These are phyloP conservation scores for Chaetodon trifasciatus DNA, from an alignment of 2,797 vertebrate genomes.

Conservation along the genomic window DNA sequence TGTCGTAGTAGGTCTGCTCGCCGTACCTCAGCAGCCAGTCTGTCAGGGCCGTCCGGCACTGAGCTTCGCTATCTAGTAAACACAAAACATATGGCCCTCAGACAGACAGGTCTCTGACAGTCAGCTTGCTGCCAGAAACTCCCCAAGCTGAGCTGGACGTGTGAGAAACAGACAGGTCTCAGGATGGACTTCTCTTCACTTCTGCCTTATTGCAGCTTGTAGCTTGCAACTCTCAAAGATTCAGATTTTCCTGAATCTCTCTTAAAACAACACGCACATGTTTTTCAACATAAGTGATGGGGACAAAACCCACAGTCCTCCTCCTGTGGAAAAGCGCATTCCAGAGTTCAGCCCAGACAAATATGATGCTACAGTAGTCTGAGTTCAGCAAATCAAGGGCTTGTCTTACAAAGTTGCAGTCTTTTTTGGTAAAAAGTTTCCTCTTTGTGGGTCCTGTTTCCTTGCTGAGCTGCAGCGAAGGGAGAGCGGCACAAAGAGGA, in stretches of 20 bases:
- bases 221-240: conserved; percentile 2
- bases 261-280: background rate
- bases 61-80: conserved; percentile 67
- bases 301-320: background rate
- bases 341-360: background rate
- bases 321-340: background rate
- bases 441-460: background rate
- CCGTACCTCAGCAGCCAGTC: conserved; percentile 84
- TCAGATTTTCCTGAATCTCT: background rate
- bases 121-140: conserved; percentile 33
- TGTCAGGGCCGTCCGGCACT: conserved; percentile 82
- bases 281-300: background rate
- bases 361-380: background rate
- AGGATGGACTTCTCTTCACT: conserved; percentile 8
- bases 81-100: conserved; percentile 64
- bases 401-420: background rate
- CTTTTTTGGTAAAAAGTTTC: background rate
- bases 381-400: background rate
- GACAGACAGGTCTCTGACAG: conserved; percentile 54
- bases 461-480: background rate
- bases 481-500: background rate
- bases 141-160: conserved; percentile 37
- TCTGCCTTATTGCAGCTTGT: conserved; percentile 19
- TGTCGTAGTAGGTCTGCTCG: conserved; percentile 85
- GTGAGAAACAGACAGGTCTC: conserved; percentile 42